Percentiles rank a stretch among this genome's conserved stretches.
phyloP scores from a whole-genome alignment of 2,113 vertebrate genomes.

The Scolopax mira region DNA sequence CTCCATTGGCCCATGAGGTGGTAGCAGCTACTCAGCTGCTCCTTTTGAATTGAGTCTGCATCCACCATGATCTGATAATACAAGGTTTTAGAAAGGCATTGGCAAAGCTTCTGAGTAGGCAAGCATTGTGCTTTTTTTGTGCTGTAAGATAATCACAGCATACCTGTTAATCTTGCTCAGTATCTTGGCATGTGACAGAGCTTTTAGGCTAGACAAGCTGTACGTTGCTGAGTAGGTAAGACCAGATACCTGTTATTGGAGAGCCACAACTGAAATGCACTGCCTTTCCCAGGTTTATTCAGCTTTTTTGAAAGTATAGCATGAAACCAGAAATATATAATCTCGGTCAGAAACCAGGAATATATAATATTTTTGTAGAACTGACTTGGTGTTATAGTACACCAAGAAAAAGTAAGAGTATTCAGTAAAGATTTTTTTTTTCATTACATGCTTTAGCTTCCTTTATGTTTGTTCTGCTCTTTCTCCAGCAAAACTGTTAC shows the following conservation, averaged over 20 bases:
- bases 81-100: neutral
- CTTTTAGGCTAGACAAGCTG: neutral
- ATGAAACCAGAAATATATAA: neutral
- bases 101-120: neutral
- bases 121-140: neutral
- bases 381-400: neutral
- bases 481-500: neutral
- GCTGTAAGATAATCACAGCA: neutral
- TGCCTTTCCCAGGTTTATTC: neutral
- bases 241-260: neutral
- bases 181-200: neutral
- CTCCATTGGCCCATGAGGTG: neutral
- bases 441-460: neutral
- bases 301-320: neutral
- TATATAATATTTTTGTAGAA: neutral
- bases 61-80: neutral
- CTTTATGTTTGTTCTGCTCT: neutral
- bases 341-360: neutral
- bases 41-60: neutral
- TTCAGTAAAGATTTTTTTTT: neutral
- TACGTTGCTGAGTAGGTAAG: neutral
- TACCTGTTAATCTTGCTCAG: neutral
- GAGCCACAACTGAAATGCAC: neutral
- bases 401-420: neutral
- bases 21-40: neutral